Percentiles rank a stretch among this genome's conserved stretches.
Evolutionary conservation across 2,888 invertebrate genomes (phyloP).

Genomic region (Lepidonotus clava): DNA sequence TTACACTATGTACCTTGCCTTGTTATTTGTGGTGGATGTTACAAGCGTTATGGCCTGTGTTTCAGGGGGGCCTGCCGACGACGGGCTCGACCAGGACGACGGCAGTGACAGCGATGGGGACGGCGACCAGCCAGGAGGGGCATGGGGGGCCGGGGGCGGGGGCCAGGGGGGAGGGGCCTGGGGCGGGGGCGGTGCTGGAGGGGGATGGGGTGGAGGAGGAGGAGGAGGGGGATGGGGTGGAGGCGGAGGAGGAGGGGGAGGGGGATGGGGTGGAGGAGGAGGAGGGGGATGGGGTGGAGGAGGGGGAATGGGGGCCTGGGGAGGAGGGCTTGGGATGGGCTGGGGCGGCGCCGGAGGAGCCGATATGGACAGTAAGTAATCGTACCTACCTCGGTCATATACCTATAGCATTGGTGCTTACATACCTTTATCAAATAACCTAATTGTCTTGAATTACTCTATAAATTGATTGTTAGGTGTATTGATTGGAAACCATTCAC

Average conservation of each 20-base stretch:
- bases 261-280: background rate
- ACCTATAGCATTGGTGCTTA: too few relatives aligned
- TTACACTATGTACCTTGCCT: too few relatives aligned
- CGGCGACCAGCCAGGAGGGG: background rate
- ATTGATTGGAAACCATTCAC: too few relatives aligned
- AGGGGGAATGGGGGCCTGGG: background rate
- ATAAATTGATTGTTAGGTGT: too few relatives aligned
- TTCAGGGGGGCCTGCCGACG: background rate
- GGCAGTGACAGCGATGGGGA: background rate
- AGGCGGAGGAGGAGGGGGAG: background rate
- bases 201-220: background rate
- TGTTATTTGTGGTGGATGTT: too few relatives aligned
- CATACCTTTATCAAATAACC: too few relatives aligned
- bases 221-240: background rate
- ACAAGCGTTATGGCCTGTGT: background rate
- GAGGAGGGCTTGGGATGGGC: background rate
- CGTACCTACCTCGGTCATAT: too few relatives aligned
- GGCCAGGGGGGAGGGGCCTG: conserved; percentile 48
- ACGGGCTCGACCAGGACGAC: background rate
- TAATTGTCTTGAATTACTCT: too few relatives aligned
- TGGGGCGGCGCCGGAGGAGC: background rate
- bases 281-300: background rate
- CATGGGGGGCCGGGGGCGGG: conserved; percentile 57
- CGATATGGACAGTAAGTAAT: background rate
- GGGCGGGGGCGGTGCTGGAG: conserved; percentile 14